Conservation (phyloP, 30 jellyfish, hydroid and myxozoan genomes). For the Clytia hemisphaerica region DNA sequence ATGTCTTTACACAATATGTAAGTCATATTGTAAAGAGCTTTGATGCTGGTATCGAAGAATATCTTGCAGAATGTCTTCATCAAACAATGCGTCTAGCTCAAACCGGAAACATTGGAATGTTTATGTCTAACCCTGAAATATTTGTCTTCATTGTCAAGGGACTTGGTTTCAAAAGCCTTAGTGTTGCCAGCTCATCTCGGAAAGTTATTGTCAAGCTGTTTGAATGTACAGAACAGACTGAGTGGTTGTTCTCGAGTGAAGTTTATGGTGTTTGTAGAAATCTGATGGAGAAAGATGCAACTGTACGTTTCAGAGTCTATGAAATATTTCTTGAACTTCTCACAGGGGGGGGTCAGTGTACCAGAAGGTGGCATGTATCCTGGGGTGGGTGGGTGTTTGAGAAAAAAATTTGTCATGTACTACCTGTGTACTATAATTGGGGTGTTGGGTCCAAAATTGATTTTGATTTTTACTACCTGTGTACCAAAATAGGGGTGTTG, state of each 20-base stretch:
- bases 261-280: background rate
- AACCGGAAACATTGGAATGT: background rate
- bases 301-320: constrained; percentile 65
- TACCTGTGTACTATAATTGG: too few species aligned
- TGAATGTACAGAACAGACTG: background rate
- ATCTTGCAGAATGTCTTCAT: background rate
- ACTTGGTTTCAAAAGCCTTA: background rate
- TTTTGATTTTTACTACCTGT: too few species aligned
- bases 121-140: constrained; percentile 22
- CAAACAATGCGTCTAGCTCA: constrained; percentile 20
- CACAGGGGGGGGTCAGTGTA: too few species aligned
- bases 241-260: constrained; percentile 37
- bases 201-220: constrained; percentile 13
- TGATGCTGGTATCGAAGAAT: background rate
- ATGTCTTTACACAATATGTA: too few species aligned
- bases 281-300: constrained; percentile 17
- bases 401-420: too few species aligned
- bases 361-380: too few species aligned
- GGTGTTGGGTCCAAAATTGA: too few species aligned
- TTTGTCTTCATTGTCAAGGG: background rate
- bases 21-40: background rate
- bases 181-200: constrained; percentile 37
- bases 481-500: too few species aligned
- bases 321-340: constrained; percentile 52
- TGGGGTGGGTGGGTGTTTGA: too few species aligned